These are phyloP conservation scores for Myotis findleyi DNA, from an alignment of 2,797 vertebrate species.

Conservation along the genomic window DNA sequence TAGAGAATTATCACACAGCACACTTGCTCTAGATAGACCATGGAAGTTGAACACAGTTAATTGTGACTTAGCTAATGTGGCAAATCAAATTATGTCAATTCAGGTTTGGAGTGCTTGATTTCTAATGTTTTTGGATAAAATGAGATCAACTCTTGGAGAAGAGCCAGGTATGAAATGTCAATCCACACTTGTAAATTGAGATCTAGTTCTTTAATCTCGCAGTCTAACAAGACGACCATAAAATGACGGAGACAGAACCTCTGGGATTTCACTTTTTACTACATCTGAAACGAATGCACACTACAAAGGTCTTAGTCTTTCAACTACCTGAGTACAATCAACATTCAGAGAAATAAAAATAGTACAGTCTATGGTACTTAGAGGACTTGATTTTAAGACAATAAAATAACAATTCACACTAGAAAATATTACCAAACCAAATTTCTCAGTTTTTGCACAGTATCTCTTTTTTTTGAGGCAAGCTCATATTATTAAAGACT, in stretches of 20 bases:
- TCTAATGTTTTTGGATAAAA: constrained; percentile 75
- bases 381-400: constrained; percentile 7
- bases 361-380: not conserved
- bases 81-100: constrained; percentile 69
- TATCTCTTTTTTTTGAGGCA: not conserved
- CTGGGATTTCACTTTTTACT: constrained; percentile 58
- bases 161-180: constrained; percentile 76
- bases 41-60: constrained; percentile 38
- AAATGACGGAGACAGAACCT: constrained; percentile 70
- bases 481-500: not conserved
- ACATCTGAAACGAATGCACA: constrained; percentile 27
- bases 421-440: constrained; percentile 6
- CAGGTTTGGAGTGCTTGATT: constrained; percentile 53
- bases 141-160: constrained; percentile 78
- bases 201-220: constrained; percentile 73
- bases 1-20: constrained; percentile 47
- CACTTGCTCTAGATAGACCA: constrained; percentile 27
- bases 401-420: not conserved
- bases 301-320: constrained; percentile 34
- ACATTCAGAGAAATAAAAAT: constrained; percentile 59
- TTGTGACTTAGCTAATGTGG: constrained; percentile 58
- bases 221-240: constrained; percentile 65
- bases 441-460: not conserved
- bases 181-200: constrained; percentile 70
- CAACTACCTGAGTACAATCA: constrained; percentile 41